These are phyloP conservation scores for Setipinna tenuifilis DNA, from an alignment of 2,797 vertebrate genomes.

Conservation along the genomic window DNA sequence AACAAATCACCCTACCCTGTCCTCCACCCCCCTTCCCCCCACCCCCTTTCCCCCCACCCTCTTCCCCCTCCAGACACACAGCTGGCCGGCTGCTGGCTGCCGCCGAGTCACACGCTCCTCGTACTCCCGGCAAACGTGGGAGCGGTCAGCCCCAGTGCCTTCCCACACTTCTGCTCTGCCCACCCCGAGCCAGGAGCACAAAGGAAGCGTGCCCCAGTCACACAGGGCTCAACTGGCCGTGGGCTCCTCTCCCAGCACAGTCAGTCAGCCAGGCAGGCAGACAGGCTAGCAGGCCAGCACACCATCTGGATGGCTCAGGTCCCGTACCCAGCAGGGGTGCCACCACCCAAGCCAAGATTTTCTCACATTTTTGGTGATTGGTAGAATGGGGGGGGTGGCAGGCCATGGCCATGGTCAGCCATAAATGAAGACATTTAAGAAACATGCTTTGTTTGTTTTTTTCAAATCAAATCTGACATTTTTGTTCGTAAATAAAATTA, in stretches of 20 bases:
- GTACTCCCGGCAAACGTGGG: conserved; percentile 74
- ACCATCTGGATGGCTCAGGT: conserved; percentile 74
- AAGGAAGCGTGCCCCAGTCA: conserved; percentile 77
- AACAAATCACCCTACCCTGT: neutral
- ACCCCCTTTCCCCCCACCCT: neutral
- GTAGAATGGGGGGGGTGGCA: neutral
- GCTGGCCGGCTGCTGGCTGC: conserved; percentile 61
- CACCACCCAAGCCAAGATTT: neutral
- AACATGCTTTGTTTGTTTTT: neutral
- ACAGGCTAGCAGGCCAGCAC: conserved; percentile 62
- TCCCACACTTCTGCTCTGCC: conserved; percentile 80
- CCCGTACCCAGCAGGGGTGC: conserved; percentile 25
- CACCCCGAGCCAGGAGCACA: conserved; percentile 71
- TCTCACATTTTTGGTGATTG: neutral
- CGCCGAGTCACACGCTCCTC: conserved; percentile 71
- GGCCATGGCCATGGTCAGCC: neutral
- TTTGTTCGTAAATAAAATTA: neutral
- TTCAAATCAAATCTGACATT: neutral
- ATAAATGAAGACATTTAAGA: neutral
- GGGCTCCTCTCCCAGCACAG: conserved; percentile 52
- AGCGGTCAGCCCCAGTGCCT: conserved; percentile 69
- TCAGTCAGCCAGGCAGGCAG: conserved; percentile 43
- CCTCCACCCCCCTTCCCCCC: no score
- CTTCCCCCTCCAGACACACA: conserved; percentile 30
- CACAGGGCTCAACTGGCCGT: conserved; percentile 66